Base-by-base conservation (phyloP, 2,888 invertebrate species). In the Chrysina gloriosa region DNA sequence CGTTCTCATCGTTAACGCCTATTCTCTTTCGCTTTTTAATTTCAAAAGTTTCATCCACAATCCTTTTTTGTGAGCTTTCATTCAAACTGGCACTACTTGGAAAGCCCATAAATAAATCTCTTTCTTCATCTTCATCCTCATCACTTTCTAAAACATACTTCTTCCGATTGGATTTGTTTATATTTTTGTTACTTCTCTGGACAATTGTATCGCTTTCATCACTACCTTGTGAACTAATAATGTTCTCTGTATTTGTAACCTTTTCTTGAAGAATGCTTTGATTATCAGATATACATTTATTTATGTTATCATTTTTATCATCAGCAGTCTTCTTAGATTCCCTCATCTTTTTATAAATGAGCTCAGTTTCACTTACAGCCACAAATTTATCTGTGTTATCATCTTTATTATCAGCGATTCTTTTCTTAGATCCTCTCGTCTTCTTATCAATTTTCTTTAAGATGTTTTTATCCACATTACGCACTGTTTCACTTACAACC, bases 21-120 rank as follows among this genome's bases (percentile, higher is more conserved):
- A 31, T 42, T 14, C 16, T 25, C 48, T 23, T 36, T 47, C 39
- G 19, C 11, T 63, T 67, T 16, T 36, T 61, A 61, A 61, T 52
- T 52, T 29, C 52, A 16, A 52, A 31, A 7, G 6, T 9, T 3
- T 45, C 9, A 16, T 45, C n/a, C 3, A 2, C 2, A n/a, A n/a
- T n/a, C n/a, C n/a, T n/a, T n/a, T n/a, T n/a, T n/a, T n/a, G n/a
- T n/a, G n/a, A n/a, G 9, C 52, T 31, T 9, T 52, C 9, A 31
- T 31, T 19, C 7, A n/a, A 52, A 52, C 19, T 52, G 3, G 11
- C 16, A 52, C 31, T 52, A 5, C 52, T 52, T 16, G 31, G 34
- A 19, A 52, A 52, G 7, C 52, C 52, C 16, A 3, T 52, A 52
- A 52, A 52, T 1, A n/a, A n/a, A n/a, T n/a, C n/a, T n/a, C n/a